These are phyloP conservation scores for Cranoglanis bouderius DNA, from an alignment of 2,113 vertebrate species.

Conservation along the genomic window DNA sequence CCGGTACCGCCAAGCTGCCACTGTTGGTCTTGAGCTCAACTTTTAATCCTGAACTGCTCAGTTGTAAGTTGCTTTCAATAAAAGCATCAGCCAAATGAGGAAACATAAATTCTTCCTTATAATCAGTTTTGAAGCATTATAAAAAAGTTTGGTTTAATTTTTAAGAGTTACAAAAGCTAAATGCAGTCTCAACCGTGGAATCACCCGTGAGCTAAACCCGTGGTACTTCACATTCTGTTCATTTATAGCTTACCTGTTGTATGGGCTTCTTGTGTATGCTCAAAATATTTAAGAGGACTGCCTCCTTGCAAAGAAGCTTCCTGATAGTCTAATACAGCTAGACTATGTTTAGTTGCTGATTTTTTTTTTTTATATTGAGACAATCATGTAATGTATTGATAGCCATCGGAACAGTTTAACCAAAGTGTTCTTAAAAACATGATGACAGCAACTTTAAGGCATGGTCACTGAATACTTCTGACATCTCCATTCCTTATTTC, in stretches of 20 bases:
- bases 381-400: neutral
- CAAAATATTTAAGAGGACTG: neutral
- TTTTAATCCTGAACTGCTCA: neutral
- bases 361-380: neutral
- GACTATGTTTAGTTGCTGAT: neutral
- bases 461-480: neutral
- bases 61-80: neutral
- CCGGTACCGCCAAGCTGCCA: too few relatives aligned
- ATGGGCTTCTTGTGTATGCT: neutral
- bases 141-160: neutral
- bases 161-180: neutral
- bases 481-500: constrained; percentile 10
- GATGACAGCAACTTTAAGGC: neutral
- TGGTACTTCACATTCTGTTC: neutral
- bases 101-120: too few relatives aligned
- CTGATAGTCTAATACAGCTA: neutral
- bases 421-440: neutral
- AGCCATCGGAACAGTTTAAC: constrained; percentile 3
- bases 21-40: neutral
- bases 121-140: too few relatives aligned
- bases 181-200: neutral
- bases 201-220: neutral
- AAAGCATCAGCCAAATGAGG: neutral
- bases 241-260: neutral
- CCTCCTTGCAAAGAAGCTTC: neutral